Base-by-base conservation (phyloP, 2,113 vertebrate species). In the Tauraco erythrolophus region DNA sequence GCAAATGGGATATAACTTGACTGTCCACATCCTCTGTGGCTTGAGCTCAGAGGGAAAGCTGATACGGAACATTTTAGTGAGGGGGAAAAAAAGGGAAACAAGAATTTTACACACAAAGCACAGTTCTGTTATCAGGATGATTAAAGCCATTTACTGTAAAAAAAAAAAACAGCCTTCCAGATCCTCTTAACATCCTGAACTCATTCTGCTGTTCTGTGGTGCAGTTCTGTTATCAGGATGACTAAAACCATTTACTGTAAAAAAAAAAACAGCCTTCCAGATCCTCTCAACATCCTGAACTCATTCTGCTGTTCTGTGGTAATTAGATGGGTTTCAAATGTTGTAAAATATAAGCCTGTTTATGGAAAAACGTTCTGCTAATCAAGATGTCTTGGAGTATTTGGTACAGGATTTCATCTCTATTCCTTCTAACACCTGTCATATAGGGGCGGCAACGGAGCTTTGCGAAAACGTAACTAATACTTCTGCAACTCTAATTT, bases 91-190 rank as follows among this genome's bases (percentile, higher is more conserved):
- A 51, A 11, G 13, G 50, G 46, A 87, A 91, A 68, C 10, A 46
- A 17, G 37, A n/a, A 2, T 57, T 84, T 64, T 68, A 19, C 12
- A 25, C 27, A 83, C 45, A 94, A 93, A 90, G 19, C n/a, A 76
- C 51, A 39, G 37, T 56, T 80, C 82, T 89, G 48, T 80, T 94
- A 97, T 85, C 70, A 80, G 78, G 23, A 37, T 88, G 66, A 93
- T 88, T 97, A 88, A 89, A 95, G 70, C 16, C 39, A 92, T 92
- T 96, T 95, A 83, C 54, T 45, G 62, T 76, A n/a, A 43, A 43
- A 43, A 43, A 85, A 80, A 95, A 85, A n/a, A 96, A 72, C 58
- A 92, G 58, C 54, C n/a, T 95, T 88, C 92, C 97, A 92, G 84
- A 93, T 83, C 66, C 58, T 88, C 88, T 86, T 78, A 69, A 84